Conservation (phyloP, 2,888 invertebrate species). For the Pammene aurita region DNA sequence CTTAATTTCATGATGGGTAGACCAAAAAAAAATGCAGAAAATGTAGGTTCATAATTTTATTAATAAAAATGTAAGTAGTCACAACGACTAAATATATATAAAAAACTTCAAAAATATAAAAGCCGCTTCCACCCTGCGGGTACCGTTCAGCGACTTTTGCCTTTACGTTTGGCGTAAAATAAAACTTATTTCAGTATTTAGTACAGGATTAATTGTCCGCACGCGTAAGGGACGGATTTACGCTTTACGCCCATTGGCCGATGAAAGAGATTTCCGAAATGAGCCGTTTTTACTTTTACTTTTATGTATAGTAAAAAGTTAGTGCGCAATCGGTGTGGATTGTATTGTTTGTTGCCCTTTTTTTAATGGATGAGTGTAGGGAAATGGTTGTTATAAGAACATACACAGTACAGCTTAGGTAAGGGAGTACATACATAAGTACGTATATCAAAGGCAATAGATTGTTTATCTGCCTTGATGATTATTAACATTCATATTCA, state of each 20-base stretch:
- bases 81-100: background rate
- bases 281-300: constrained; percentile 45
- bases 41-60: too few species aligned
- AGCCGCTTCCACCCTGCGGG: constrained; percentile 47
- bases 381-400: constrained; percentile 11
- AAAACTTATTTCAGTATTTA: constrained; percentile 76
- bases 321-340: constrained; percentile 32
- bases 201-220: constrained; percentile 73
- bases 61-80: background rate
- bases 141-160: constrained; percentile 50
- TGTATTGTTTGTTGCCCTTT: constrained; percentile 27
- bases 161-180: constrained; percentile 61
- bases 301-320: constrained; percentile 41
- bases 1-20: too few species aligned
- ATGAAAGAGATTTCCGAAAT: constrained; percentile 46
- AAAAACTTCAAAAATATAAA: constrained; percentile 28
- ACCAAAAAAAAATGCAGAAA: too few species aligned
- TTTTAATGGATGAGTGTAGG: constrained; percentile 21
- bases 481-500: too few species aligned
- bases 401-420: background rate
- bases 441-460: too few species aligned
- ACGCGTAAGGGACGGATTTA: constrained; percentile 47
- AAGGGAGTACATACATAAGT: background rate
- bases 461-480: too few species aligned
- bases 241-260: constrained; percentile 64